Percentiles rank a stretch among this genome's conserved stretches.
phyloP scores from a whole-genome alignment of 2,113 vertebrate species.

The Lophochroa leadbeateri region DNA sequence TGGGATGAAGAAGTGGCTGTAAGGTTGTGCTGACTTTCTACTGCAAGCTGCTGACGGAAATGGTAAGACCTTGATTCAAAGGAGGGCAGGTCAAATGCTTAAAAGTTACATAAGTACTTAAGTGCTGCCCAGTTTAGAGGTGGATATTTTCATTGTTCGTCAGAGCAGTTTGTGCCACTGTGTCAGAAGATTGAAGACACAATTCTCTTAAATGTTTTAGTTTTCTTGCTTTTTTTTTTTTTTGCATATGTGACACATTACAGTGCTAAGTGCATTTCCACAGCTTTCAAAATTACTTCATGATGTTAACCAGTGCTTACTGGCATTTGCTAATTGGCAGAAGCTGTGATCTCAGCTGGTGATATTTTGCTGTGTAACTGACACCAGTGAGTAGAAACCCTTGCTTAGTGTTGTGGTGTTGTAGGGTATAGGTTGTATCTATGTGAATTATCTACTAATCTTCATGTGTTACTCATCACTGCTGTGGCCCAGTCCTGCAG shows the following conservation, averaged over 20 bases:
- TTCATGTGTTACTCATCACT: background rate
- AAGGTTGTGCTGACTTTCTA: background rate
- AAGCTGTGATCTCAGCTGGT: background rate
- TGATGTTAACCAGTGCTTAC: background rate
- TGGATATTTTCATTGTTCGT: background rate
- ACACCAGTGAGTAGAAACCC: background rate
- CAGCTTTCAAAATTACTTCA: background rate
- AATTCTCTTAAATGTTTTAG: background rate
- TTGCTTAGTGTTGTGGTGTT: background rate
- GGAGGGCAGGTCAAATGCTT: background rate
- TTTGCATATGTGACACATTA: background rate
- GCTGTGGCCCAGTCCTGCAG: background rate
- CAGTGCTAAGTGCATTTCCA: background rate
- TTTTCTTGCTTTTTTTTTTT: background rate
- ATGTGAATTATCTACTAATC: background rate
- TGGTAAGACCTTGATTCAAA: background rate
- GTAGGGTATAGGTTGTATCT: background rate
- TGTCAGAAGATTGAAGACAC: background rate
- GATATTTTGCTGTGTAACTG: background rate
- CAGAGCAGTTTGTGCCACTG: background rate
- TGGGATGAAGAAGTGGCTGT: constrained; percentile 15
- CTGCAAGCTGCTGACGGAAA: background rate
- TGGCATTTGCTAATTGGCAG: background rate
- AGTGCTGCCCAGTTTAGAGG: background rate
- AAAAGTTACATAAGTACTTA: background rate